Base-by-base conservation (phyloP, 2,888 invertebrate genomes). In the Lathronympha strigana region DNA sequence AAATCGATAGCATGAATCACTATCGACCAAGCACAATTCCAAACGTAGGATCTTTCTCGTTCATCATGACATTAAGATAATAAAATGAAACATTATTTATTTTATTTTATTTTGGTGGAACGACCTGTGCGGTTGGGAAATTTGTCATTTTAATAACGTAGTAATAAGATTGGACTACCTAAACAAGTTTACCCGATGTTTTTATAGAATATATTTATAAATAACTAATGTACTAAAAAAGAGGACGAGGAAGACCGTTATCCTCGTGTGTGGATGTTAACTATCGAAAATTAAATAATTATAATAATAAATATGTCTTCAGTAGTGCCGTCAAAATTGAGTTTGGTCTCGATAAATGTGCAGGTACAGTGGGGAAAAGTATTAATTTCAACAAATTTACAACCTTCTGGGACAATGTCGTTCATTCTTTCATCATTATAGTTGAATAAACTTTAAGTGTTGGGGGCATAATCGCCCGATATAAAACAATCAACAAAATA, bases 41-140 rank as follows among this genome's bases (percentile, higher is more conserved):
- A 28, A 45, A 36, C 28, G 45, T 15, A 33, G 63, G 43, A 50
- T 49, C 47, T 25, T 25, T 9, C 43, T 45, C 53, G 60, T 66
- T 61, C 60, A 66, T 61, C 66, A 66, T 54, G 40, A 54, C 47
- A 61, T 66, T 53, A 60, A 54, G 60, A 66, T 66, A 60, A 60
- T 54, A 60, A 60, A 66, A 61, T 40, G 36, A 55, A 43, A 23
- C 21, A 33, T 66, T 38, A 25, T 54, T 60, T 60, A 47, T 28
- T 2, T n/a, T n/a, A n/a, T 51, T 31, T 50, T 13, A 19, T 51
- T 58, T 64, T n/a, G 53, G 60, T 54, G 23, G 21, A 53, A 45
- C 38, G 53, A 66, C 54, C 31, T 31, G 19, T 25, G 17, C 47
- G 15, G 2, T 13, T n/a, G 21, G 23, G 1, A 13, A 28, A 23